These are phyloP conservation scores for Semnornis frantzii DNA, from an alignment of 2,113 vertebrate genomes.

Conservation along the genomic window DNA sequence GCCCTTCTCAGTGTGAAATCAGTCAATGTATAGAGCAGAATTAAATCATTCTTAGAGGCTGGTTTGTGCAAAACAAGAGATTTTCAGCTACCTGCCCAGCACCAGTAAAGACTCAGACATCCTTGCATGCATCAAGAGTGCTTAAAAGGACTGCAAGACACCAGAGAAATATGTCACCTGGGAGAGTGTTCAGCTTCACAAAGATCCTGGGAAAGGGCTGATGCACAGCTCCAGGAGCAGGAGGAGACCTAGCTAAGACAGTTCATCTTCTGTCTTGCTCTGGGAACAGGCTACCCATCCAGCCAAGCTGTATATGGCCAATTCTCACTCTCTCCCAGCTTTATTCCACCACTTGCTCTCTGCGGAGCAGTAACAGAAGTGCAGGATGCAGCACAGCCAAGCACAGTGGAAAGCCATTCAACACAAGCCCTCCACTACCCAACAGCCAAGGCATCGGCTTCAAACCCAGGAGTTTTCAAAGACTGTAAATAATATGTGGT, in stretches of 20 bases:
- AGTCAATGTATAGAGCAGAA: neutral
- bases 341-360: neutral
- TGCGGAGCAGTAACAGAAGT: neutral
- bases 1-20: neutral
- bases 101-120: neutral
- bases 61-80: neutral
- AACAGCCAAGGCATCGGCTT: neutral
- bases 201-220: neutral
- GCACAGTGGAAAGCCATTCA: neutral
- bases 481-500: neutral
- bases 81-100: neutral
- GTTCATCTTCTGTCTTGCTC: neutral
- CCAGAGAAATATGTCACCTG: neutral
- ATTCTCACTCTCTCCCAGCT: neutral
- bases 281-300: neutral
- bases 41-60: neutral
- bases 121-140: accelerated
- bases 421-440: accelerated
- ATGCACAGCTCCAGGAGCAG: neutral
- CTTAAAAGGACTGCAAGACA: neutral
- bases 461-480: neutral
- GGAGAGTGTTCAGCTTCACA: neutral
- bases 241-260: neutral
- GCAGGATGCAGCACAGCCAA: neutral
- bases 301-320: neutral